Base-by-base conservation (phyloP, 2,888 invertebrate genomes). In the Xestia ashworthii region DNA sequence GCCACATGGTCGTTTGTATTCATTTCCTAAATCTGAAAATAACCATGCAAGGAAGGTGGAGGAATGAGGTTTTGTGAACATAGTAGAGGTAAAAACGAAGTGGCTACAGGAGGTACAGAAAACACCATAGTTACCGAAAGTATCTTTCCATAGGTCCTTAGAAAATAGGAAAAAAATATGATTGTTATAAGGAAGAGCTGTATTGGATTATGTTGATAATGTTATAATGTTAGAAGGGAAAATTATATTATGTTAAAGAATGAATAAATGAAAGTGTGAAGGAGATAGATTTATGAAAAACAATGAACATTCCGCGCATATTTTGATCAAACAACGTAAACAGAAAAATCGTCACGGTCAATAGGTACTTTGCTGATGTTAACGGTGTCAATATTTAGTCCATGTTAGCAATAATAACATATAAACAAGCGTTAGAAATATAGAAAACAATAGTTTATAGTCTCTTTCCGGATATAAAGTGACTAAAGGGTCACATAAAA, bases 221-320 rank as follows among this genome's bases (percentile, higher is more conserved):
- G 11, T 38, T 48, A 2, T 38, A 41, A 32, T 14, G 32, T 41
- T 25, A 74, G 1, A n/a, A 11, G n/a, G 16, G 8, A 46, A 46
- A 16, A 44, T 44, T 16, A 75, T 41, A 19, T 32, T 41, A 76
- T 32, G 19, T 53, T 25, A 46, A 16, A 25, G 0, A 66, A 78
- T 48, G 22, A n/a, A 50, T 50, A 8, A 16, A 70, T 32, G 5
- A 50, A 9, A 22, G 19, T 16, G 8, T 65, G 16, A 6, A 46
- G 77, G 77, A 77, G 8, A 66, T 53, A 3, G 1, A 25, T n/a
- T 32, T 76, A 41, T 38, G 38, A 58, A 14, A 14, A 25, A 16
- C 12, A 66, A n/a, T 5, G 6, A 55, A 16, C 22, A 32, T 41
- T 22, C 25, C 41, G 60, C 12, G 44, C 48, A 22, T 44, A 22